phyloP scores from a whole-genome alignment of 2,797 vertebrate species.

The Dendrocincla tyrannina region DNA sequence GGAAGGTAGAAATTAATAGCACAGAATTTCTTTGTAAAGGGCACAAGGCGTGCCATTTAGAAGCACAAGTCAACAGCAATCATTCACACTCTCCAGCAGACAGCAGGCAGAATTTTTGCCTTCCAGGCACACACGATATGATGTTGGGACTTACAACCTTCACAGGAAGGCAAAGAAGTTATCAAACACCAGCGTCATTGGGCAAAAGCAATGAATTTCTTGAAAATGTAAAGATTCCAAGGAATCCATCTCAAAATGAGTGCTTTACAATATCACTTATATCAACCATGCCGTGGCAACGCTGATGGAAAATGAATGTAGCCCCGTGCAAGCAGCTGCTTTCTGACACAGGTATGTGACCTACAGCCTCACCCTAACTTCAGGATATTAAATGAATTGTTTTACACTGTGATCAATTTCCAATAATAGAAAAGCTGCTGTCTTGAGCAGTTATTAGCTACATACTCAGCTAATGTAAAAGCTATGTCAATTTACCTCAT shows the following conservation, averaged over 20 bases:
- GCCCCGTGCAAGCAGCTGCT: neutral
- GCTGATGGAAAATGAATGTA: neutral
- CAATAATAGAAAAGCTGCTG: neutral
- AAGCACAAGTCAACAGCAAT: neutral
- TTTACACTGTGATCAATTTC: neutral
- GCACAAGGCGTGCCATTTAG: neutral
- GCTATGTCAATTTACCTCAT: neutral
- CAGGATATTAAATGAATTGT: neutral
- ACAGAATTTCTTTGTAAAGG: neutral
- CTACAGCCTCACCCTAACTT: neutral
- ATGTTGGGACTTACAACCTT: neutral
- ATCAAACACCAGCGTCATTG: neutral
- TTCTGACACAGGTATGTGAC: neutral
- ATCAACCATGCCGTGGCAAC: neutral
- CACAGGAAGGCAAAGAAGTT: neutral
- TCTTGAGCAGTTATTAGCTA: neutral
- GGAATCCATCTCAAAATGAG: neutral
- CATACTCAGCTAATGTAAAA: neutral
- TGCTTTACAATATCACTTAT: neutral
- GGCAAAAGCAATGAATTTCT: neutral
- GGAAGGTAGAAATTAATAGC: constrained; percentile 15
- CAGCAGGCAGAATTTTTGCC: neutral
- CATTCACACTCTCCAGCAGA: neutral
- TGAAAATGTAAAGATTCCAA: neutral
- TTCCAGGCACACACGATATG: neutral